Base-by-base conservation (phyloP, 2,888 invertebrate species). In the Rhogogaster chlorosoma region DNA sequence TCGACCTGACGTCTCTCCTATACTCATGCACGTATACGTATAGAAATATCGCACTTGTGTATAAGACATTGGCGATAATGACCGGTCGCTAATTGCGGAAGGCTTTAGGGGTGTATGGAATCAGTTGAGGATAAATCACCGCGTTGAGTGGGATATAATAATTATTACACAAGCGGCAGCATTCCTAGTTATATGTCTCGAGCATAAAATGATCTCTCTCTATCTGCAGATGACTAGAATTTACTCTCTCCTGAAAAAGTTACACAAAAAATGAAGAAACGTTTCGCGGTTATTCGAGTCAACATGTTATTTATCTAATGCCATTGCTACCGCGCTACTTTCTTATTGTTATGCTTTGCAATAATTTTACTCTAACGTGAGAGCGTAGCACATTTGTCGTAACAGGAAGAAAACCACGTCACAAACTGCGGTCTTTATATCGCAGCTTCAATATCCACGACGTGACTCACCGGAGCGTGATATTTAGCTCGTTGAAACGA, bases 51-150 rank as follows among this genome's bases (percentile, higher is more conserved):
- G 36, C 45, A 75, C n/a, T 18, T 15, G 42, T n/a, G 15, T 7
- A n/a, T n/a, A 32, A 49, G 77, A 49, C 15, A 49, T 77, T 77
- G n/a, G 77, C 10, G 77, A 29, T 77, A 53, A 77, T 77, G 29
- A 77, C 53, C 26, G 32, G 49, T 36, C 32, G 9, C 53, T 77
- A 77, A 77, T 77, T 53, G 53, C 77, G 53, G 77, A 77, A 49
- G 29, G 53, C 77, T 32, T 49, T 18, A 77, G 49, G 53, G 49
- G 77, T 49, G 32, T 77, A 53, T 77, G 53, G 53, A 77, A 77
- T 77, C 77, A 77, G 77, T 77, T 9, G 3, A n/a, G 4, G 15
- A 77, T 77, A 53, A 77, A 77, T 53, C 45, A 77, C 53, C 29
- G 29, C 9, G 29, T 9, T n/a, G 77, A 10, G 15, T 49, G 7